Evolutionary conservation across 2,113 vertebrate genomes (phyloP), one percentile per base, ranked within the genome.

Genomic region (western clawed frog (Xenopus tropicalis)): DNA sequence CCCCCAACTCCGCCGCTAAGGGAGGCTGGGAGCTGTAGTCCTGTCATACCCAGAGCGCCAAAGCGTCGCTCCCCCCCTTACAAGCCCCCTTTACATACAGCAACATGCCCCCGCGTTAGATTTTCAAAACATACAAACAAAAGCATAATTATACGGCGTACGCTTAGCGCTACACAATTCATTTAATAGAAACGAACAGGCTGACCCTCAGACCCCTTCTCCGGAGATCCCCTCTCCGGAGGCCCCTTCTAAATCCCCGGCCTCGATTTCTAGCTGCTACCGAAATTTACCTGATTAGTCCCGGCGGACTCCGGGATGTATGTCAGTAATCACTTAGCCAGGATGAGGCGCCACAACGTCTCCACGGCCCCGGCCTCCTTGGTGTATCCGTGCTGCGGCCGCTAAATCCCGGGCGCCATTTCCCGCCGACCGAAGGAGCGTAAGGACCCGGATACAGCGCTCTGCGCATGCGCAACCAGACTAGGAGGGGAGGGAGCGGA

Each of bases 401-500:
- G 91, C 84, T 88, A 92, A 88, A 90, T 91, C 66, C 88, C 91
- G 87, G 93, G 90, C 95, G 94, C 95, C 94, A 97, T 96, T 96
- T 97, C 95, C 94, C 95, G 94, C 95, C 95, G 93, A 94, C 93
- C 91, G 88, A 90, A 85, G 90, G 87, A 91, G 85, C 85, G 89
- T 83, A 79, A 87, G n/a, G 90, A 93, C 95, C 94, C 94, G 94
- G 93, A 95, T 93, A 90, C 87, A 87, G 84, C 86, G 88, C 79
- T 73, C 80, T 81, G 87, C 86, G 88, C 86, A 88, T 78, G 88
- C 86, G 85, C 79, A 58, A 74, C 11, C 4, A 7, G 14, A 8
- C 37, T 11, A 24, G 14, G 14, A 8, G 9, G 24, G 25, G 37
- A 14, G 24, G 12, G 20, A 52, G 4, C 11, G 21, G 54, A 20